Percentiles rank a stretch among this genome's conserved stretches.
Conservation (phyloP, 2,888 invertebrate species). For the Mythimna impura region DNA sequence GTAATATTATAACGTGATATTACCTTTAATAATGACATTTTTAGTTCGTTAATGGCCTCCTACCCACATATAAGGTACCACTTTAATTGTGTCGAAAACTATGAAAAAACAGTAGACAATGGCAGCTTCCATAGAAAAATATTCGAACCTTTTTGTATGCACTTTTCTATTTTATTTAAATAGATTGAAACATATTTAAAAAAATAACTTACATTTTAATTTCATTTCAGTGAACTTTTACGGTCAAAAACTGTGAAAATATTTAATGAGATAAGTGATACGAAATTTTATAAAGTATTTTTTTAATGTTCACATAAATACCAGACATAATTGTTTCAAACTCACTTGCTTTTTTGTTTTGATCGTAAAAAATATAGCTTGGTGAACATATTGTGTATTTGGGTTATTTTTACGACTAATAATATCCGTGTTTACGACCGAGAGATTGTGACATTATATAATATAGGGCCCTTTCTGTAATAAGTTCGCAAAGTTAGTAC, state of each 20-base stretch:
- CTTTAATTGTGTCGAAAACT: too few relatives aligned
- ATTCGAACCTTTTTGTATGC: too few relatives aligned
- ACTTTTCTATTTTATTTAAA: neutral
- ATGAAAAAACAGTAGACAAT: too few relatives aligned
- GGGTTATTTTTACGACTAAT: conserved; percentile 55
- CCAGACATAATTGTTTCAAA: conserved; percentile 18
- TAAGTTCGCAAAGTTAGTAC: conserved; percentile 37
- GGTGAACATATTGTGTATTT: conserved; percentile 47
- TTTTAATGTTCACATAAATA: conserved; percentile 8
- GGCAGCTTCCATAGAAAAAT: too few relatives aligned
- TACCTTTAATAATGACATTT: too few relatives aligned
- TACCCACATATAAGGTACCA: too few relatives aligned
- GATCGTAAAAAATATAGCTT: conserved; percentile 39
- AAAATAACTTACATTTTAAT: neutral
- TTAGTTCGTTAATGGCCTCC: too few relatives aligned
- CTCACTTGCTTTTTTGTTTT: conserved; percentile 20
- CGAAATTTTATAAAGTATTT: conserved; percentile 16
- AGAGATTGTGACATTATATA: conserved; percentile 46
- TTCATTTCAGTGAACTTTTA: neutral
- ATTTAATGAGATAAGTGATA: conserved; percentile 2
- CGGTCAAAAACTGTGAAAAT: neutral
- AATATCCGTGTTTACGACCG: conserved; percentile 55
- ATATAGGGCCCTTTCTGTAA: conserved; percentile 29
- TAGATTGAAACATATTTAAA: neutral
- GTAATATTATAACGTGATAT: too few relatives aligned